These are phyloP conservation scores for Phenganax marumi DNA, from an alignment of 92 coral and sea anemone genomes.

Conservation along the genomic window DNA sequence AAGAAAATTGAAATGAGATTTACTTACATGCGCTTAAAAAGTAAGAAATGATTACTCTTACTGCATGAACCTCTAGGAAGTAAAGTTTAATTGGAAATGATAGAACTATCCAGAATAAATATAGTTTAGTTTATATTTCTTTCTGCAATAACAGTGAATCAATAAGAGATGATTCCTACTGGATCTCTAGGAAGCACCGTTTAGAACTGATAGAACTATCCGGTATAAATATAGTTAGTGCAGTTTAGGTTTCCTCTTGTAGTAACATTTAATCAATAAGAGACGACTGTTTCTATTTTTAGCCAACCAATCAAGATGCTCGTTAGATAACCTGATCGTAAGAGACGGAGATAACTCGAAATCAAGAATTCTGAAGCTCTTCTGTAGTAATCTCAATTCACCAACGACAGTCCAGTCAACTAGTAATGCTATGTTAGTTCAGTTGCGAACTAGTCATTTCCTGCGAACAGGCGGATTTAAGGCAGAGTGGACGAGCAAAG, in stretches of 20 bases:
- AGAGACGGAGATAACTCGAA: conserved; percentile 11
- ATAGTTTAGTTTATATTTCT: neutral
- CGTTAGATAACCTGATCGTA: conserved; percentile 15
- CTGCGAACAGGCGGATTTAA: conserved; percentile 12
- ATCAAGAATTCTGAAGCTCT: conserved; percentile 1
- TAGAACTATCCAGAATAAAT: neutral
- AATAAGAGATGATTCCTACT: conserved; percentile 1
- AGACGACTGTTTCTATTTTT: neutral
- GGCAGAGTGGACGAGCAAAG: conserved; percentile 17
- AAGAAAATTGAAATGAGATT: conserved; percentile 65
- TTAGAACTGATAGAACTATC: neutral
- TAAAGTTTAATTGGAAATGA: neutral
- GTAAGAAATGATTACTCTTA: neutral
- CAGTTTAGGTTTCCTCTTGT: conserved; percentile 5
- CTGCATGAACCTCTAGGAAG: neutral
- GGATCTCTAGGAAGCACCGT: neutral
- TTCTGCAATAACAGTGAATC: neutral
- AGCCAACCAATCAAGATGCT: conserved; percentile 23
- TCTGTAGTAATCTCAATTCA: conserved; percentile 5
- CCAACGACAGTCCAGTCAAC: neutral
- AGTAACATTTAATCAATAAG: neutral
- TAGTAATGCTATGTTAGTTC: conserved; percentile 4
- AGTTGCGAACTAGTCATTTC: neutral
- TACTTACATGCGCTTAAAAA: conserved; percentile 16
- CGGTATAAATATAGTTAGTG: conserved; percentile 1